Evolutionary conservation across 30 jellyfish, hydroid and myxozoan genomes (phyloP).

Genomic region (Cassiopea xamachana): DNA sequence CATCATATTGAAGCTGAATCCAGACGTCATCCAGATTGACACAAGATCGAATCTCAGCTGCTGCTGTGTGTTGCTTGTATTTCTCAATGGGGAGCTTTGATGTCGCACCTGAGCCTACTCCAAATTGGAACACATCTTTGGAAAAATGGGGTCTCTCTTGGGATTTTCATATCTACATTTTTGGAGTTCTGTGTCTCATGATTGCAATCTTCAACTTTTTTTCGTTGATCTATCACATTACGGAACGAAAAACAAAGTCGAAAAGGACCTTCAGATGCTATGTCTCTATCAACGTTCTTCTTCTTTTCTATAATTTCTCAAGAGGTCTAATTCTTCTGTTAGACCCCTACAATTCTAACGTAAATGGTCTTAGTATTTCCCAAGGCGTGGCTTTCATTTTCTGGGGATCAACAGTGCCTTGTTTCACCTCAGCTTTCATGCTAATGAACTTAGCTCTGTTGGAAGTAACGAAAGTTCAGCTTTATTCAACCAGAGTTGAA

Average conservation of each 20-base stretch:
- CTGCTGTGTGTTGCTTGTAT: neutral
- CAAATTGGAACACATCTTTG: constrained; percentile 39
- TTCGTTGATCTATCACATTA: constrained; percentile 16
- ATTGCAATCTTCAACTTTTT: constrained; percentile 23
- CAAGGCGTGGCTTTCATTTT: constrained; percentile 42
- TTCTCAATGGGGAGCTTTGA: constrained; percentile 16
- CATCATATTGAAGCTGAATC: neutral
- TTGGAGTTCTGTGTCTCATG: constrained; percentile 31
- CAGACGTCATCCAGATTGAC: neutral
- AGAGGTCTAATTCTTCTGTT: constrained; percentile 37
- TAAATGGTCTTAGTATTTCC: constrained; percentile 11
- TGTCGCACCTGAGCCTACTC: constrained; percentile 72
- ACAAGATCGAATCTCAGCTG: neutral
- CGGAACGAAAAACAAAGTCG: neutral
- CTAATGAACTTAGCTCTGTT: constrained; percentile 52
- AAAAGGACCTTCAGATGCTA: constrained; percentile 37
- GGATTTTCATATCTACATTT: constrained; percentile 41
- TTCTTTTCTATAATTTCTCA: constrained; percentile 26
- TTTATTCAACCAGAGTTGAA: constrained; percentile 49
- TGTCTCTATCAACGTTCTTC: constrained; percentile 16
- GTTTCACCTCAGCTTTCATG: constrained; percentile 67
- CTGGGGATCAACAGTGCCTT: constrained; percentile 59
- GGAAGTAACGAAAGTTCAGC: constrained; percentile 64
- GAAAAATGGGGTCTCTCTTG: constrained; percentile 53
- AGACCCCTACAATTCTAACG: constrained; percentile 66